These are phyloP conservation scores for Drosophila arizonae DNA, from an alignment of 1,140 invertebrate species.

Conservation along the genomic window DNA sequence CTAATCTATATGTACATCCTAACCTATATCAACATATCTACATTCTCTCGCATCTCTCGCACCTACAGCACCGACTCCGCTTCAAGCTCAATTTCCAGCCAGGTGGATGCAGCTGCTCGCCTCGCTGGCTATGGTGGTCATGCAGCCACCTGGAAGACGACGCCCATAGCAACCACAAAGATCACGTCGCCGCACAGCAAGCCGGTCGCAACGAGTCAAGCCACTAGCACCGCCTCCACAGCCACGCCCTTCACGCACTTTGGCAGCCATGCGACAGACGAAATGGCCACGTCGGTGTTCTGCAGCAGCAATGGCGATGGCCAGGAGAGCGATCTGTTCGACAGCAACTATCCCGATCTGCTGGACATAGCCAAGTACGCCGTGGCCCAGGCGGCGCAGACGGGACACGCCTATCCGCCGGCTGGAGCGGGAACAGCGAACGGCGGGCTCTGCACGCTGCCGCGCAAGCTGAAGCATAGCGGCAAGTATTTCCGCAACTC, in stretches of 20 bases:
- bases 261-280: constrained; percentile 59
- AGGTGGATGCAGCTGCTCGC: constrained; percentile 77
- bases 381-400: constrained; percentile 72
- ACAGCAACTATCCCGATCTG: constrained; percentile 87
- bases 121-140: constrained; percentile 63
- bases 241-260: constrained; percentile 53
- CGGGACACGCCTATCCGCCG: constrained; percentile 55
- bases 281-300: constrained; percentile 77
- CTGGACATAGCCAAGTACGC: constrained; percentile 86
- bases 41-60: neutral
- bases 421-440: constrained; percentile 53
- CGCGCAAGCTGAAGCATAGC: constrained; percentile 83
- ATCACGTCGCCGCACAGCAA: constrained; percentile 84
- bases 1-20: no score
- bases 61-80: constrained; percentile 69
- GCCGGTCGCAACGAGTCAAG: constrained; percentile 53
- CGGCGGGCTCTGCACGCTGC: constrained; percentile 85
- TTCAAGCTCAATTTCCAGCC: constrained; percentile 76
- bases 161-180: constrained; percentile 81
- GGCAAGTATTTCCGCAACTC: constrained; percentile 84
- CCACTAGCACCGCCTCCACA: constrained; percentile 49
- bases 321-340: constrained; percentile 85
- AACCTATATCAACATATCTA: no score
- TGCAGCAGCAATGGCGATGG: constrained; percentile 79
- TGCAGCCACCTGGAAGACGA: constrained; percentile 83